Evolutionary conservation across 2,888 invertebrate genomes (phyloP).

Genomic region (Disparrhopalites patrizii): DNA sequence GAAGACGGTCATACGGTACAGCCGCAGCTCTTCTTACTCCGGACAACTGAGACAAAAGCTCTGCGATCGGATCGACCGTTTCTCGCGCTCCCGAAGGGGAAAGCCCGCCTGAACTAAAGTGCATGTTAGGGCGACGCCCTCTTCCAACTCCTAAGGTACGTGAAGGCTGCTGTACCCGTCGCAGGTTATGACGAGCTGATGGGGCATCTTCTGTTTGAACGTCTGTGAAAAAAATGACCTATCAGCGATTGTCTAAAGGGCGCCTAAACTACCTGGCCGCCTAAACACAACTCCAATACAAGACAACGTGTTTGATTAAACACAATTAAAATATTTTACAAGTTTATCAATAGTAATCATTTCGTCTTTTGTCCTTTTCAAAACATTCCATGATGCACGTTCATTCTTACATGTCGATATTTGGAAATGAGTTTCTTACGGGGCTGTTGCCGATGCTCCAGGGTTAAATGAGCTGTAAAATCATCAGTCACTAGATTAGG

Average conservation of each 20-base stretch:
- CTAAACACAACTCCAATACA: too few relatives aligned
- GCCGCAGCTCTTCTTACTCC: conserved; percentile 74
- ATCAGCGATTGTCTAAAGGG: too few relatives aligned
- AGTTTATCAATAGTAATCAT: not conserved
- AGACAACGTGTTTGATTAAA: too few relatives aligned
- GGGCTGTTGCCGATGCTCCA: conserved; percentile 81
- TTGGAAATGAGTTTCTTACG: conserved; percentile 58
- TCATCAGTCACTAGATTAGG: conserved; percentile 98
- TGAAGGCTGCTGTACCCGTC: conserved; percentile 71
- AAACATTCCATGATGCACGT: too few relatives aligned
- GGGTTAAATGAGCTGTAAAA: conserved; percentile 90
- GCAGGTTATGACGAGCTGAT: conserved; percentile 63
- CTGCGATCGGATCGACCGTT: conserved; percentile 94
- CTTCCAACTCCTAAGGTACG: conserved; percentile 71
- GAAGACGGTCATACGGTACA: conserved; percentile 52
- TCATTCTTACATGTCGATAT: not conserved
- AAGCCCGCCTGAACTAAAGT: conserved; percentile 65
- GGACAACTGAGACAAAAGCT: conserved; percentile 89
- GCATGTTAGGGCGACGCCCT: conserved; percentile 87
- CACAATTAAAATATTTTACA: too few relatives aligned
- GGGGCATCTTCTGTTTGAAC: conserved; percentile 72
- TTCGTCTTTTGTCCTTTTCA: too few relatives aligned
- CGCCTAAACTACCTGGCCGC: too few relatives aligned
- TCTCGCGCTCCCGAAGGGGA: conserved; percentile 61
- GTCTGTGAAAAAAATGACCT: too few relatives aligned